Evolutionary conservation across 2,888 invertebrate genomes (phyloP).

Genomic region (Tribolium freemani): DNA sequence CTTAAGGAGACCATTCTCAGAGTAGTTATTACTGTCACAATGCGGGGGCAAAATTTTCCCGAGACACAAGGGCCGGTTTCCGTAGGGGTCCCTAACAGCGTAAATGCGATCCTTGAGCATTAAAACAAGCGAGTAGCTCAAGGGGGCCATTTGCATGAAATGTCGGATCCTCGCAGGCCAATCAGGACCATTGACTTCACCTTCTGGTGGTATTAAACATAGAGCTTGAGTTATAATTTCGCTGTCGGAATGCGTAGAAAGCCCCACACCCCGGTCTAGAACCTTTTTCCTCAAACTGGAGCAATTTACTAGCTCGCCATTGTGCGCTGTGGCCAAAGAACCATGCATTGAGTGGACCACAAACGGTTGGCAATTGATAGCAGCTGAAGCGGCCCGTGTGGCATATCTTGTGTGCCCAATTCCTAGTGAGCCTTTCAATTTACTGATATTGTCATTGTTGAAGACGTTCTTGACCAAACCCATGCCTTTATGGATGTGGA

Average conservation of each 20-base stretch:
- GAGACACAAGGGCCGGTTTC: conserved; percentile 96
- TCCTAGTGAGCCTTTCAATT: conserved; percentile 89
- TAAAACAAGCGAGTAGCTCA: conserved; percentile 96
- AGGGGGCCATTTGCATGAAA: conserved; percentile 91
- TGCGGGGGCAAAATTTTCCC: conserved; percentile 84
- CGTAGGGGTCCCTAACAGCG: conserved; percentile 96
- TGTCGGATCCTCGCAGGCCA: conserved; percentile 95
- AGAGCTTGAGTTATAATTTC: conserved; percentile 97
- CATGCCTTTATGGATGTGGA: conserved; percentile 92
- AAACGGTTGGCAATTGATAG: conserved; percentile 97
- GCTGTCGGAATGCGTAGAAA: conserved; percentile 96
- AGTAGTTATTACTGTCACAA: conserved; percentile 41
- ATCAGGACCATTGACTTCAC: conserved; percentile 88
- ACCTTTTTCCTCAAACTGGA: conserved; percentile 91
- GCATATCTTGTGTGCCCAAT: conserved; percentile 98
- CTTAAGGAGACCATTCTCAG: neutral
- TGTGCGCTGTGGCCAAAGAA: conserved; percentile 94
- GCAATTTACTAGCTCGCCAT: conserved; percentile 97
- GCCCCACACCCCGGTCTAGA: conserved; percentile 91
- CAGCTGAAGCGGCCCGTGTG: conserved; percentile 92
- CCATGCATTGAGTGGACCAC: conserved; percentile 98
- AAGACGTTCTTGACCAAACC: conserved; percentile 95
- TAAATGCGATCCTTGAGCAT: conserved; percentile 95
- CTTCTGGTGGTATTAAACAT: conserved; percentile 91
- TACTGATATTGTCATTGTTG: conserved; percentile 88